Evolutionary conservation across 1,140 invertebrate genomes (phyloP).

Genomic region (Medauroidea extradentata): DNA sequence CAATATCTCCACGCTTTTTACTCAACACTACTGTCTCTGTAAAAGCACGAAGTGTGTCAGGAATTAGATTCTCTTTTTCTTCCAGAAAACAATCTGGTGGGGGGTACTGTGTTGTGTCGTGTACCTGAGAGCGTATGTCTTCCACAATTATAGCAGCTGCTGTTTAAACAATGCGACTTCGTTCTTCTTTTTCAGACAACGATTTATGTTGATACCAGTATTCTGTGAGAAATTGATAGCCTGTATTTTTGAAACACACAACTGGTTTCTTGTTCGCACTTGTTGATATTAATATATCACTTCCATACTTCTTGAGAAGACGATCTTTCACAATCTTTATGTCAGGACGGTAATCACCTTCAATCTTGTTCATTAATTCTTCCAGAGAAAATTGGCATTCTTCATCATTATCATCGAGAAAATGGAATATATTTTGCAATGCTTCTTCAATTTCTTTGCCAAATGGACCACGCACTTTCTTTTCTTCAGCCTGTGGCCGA

Average conservation of each 20-base stretch:
- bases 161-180: slow-evolving; percentile 32
- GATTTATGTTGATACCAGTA: slow-evolving; percentile 31
- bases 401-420: background rate
- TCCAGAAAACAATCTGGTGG: background rate
- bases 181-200: slow-evolving; percentile 24
- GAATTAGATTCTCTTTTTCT: background rate
- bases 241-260: slow-evolving; percentile 11
- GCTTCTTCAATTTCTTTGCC: background rate
- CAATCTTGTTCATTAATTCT: background rate
- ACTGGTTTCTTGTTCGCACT: background rate
- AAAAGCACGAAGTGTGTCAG: background rate
- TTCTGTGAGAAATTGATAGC: slow-evolving; percentile 18
- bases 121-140: slow-evolving; percentile 28
- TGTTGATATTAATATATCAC: background rate
- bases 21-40: slow-evolving; percentile 5
- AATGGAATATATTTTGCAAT: background rate
- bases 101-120: background rate
- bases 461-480: background rate
- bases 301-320: background rate
- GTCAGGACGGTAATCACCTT: background rate
- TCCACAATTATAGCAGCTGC: slow-evolving; percentile 37
- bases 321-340: background rate
- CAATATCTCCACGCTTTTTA: slow-evolving; percentile 36
- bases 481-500: background rate
- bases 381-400: background rate